These are phyloP conservation scores for Calonectris borealis DNA, from an alignment of 2,113 vertebrate species.

Conservation along the genomic window DNA sequence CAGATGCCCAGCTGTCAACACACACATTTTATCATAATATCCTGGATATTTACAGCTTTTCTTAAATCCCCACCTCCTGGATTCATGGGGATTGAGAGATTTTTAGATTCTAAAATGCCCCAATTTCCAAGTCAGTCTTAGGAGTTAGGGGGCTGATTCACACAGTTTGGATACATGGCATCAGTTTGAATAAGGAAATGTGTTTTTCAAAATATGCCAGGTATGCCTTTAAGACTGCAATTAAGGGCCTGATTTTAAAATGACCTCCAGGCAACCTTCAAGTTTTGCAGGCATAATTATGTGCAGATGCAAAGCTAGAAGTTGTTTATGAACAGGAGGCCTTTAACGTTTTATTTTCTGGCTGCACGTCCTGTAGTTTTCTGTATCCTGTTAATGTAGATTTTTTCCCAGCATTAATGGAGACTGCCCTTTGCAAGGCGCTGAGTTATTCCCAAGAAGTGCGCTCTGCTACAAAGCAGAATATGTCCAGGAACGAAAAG, in stretches of 20 bases:
- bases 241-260: background rate
- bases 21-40: background rate
- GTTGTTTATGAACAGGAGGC: background rate
- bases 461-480: background rate
- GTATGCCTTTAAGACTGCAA: background rate
- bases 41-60: background rate
- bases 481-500: background rate
- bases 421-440: background rate
- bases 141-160: background rate
- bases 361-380: background rate
- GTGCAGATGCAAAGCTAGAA: background rate
- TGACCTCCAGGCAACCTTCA: background rate
- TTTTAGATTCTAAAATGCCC: background rate
- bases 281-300: background rate
- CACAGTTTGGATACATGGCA: background rate
- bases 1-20: background rate
- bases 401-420: background rate
- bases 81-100: background rate
- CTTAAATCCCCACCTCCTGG: background rate
- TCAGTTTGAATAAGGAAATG: background rate
- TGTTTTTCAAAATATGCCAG: background rate
- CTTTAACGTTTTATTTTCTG: slow-evolving; percentile 22
- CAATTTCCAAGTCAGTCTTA: background rate
- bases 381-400: background rate
- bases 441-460: background rate